These are phyloP conservation scores for Eucera pruinosa DNA, from an alignment of 2,888 invertebrate genomes.

Conservation along the genomic window DNA sequence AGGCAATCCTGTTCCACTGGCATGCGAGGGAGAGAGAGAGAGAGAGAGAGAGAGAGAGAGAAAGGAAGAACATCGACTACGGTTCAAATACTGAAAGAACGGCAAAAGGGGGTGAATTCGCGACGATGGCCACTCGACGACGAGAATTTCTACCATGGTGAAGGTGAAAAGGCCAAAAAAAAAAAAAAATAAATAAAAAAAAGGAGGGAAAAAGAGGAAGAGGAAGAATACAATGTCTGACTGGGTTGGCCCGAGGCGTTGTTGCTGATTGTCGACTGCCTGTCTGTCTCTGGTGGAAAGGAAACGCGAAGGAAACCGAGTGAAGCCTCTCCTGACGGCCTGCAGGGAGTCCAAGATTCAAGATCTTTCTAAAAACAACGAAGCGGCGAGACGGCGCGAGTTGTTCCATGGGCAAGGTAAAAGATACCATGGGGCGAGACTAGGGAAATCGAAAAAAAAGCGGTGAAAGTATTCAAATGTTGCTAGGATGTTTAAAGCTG, in stretches of 20 bases:
- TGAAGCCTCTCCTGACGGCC: conserved; percentile 30
- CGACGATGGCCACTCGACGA: conserved; percentile 42
- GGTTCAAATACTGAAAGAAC: background rate
- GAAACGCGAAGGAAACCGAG: conserved; percentile 45
- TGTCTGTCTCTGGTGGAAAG: conserved; percentile 22
- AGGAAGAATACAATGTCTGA: conserved; percentile 57
- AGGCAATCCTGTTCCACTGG: too few species aligned
- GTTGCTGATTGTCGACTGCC: conserved; percentile 71
- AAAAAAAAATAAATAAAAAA: background rate
- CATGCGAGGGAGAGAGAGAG: too few species aligned
- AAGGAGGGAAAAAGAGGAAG: conserved; percentile 5
- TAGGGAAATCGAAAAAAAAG: conserved; percentile 29
- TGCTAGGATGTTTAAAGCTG: too few species aligned
- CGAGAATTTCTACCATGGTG: conserved; percentile 22
- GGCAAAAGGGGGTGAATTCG: background rate
- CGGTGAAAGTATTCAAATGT: background rate
- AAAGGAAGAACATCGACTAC: too few species aligned
- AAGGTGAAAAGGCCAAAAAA: conserved; percentile 48
- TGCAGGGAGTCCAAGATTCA: conserved; percentile 27
- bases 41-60: too few species aligned
- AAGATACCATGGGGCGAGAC: conserved; percentile 9
- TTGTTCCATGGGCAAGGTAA: conserved; percentile 10
- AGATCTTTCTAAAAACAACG: conserved; percentile 54
- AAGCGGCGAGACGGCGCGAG: conserved; percentile 33
- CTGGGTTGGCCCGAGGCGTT: conserved; percentile 63